These are phyloP conservation scores for Drosophila peninsularis DNA, from an alignment of 2,888 invertebrate species.

Conservation along the genomic window DNA sequence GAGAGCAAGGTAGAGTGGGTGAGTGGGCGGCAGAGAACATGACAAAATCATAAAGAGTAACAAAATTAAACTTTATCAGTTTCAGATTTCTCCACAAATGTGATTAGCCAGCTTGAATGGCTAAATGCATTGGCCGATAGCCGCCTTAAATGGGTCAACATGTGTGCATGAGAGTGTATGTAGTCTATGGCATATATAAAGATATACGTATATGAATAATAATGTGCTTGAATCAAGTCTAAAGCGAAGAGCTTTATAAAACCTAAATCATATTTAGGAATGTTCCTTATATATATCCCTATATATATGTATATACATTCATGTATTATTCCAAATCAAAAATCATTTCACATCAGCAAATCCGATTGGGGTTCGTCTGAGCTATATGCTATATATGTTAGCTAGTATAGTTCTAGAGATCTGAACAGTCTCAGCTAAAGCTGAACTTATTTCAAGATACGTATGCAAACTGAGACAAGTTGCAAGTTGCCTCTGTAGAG, in stretches of 20 bases:
- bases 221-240: no score
- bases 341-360: no score
- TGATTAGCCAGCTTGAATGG: constrained; percentile 22
- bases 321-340: no score
- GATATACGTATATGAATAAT: no score
- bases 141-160: constrained; percentile 24
- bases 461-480: no score
- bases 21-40: background rate
- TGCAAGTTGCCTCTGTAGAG: no score
- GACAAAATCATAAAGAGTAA: background rate
- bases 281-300: background rate
- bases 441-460: background rate
- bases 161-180: background rate
- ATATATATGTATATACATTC: background rate
- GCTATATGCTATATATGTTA: no score
- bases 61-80: constrained; percentile 21
- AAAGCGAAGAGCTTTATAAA: no score
- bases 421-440: background rate
- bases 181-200: background rate
- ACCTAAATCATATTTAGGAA: background rate
- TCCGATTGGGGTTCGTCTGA: no score
- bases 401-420: no score
- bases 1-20: background rate
- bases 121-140: background rate
- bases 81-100: constrained; percentile 22